Percentiles rank a stretch among this genome's conserved stretches.
These are phyloP conservation scores for Salvator merianae DNA, from an alignment of 2,113 vertebrate species.

Conservation along the genomic window DNA sequence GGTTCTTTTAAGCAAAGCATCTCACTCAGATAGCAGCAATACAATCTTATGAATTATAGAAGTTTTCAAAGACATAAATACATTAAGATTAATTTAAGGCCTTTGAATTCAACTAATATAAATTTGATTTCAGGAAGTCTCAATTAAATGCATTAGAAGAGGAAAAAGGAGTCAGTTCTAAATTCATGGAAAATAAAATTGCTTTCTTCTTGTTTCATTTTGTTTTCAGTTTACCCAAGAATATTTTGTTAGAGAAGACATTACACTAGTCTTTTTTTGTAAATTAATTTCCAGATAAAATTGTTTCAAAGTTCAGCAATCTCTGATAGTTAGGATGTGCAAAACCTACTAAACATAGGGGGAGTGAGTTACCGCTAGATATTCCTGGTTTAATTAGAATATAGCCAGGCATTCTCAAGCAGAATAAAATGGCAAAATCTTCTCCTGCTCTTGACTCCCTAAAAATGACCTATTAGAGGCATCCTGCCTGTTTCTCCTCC, in stretches of 20 bases:
- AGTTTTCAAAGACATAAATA: slow-evolving; percentile 49
- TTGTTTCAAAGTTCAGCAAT: background rate
- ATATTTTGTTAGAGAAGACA: background rate
- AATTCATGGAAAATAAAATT: background rate
- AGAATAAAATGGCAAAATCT: too few species aligned
- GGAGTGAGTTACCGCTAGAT: too few species aligned
- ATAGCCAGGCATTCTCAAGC: too few species aligned
- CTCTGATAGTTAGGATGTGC: too few species aligned
- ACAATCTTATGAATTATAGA: slow-evolving; percentile 47
- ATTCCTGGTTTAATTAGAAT: too few species aligned
- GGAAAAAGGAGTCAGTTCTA: slow-evolving; percentile 12
- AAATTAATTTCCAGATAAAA: background rate
- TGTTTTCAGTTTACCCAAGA: background rate
- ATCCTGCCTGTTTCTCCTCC: too few species aligned
- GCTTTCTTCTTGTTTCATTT: background rate
- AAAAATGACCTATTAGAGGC: too few species aligned
- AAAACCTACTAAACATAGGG: too few species aligned
- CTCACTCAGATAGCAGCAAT: slow-evolving; percentile 41
- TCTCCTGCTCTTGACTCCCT: too few species aligned
- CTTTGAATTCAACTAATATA: background rate
- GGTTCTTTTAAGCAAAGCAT: slow-evolving; percentile 45
- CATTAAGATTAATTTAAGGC: slow-evolving; percentile 42
- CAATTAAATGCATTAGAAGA: background rate
- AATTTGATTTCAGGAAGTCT: slow-evolving; percentile 15
- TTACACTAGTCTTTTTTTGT: background rate